A percentile compares a stretch with the other conserved stretches of the same genome.
Conservation (phyloP, 1,140 invertebrate species). For the Sminthurides bifidus region DNA sequence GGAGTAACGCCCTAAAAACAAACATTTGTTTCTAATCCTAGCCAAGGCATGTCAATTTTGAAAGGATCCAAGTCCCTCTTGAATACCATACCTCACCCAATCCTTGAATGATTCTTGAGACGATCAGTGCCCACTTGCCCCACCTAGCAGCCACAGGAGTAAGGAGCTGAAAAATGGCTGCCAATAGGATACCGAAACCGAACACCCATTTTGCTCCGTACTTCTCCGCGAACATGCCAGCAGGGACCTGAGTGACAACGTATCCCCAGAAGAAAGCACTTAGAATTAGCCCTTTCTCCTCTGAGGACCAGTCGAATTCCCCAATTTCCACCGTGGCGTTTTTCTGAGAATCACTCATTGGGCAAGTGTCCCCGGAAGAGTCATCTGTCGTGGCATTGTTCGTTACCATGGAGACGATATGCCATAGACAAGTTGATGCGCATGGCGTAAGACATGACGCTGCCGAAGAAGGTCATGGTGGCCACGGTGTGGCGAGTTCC, state of each 20-base stretch:
- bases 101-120: slow-evolving; percentile 71
- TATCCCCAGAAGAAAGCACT: slow-evolving; percentile 52
- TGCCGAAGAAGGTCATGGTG: slow-evolving; percentile 50
- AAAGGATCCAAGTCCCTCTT: not conserved
- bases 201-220: slow-evolving; percentile 73
- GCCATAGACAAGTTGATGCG: slow-evolving; percentile 81
- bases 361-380: too few species aligned
- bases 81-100: slow-evolving; percentile 65
- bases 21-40: slow-evolving; percentile 6
- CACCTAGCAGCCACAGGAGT: slow-evolving; percentile 32
- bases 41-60: not conserved
- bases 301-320: slow-evolving; percentile 54
- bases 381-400: too few species aligned
- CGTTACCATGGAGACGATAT: too few species aligned
- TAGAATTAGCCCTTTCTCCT: slow-evolving; percentile 52
- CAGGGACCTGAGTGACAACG: slow-evolving; percentile 58
- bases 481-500: slow-evolving; percentile 16
- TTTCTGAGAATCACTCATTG: too few species aligned
- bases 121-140: slow-evolving; percentile 42
- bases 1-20: slow-evolving; percentile 32
- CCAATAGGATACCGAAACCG: slow-evolving; percentile 70
- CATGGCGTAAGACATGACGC: slow-evolving; percentile 73
- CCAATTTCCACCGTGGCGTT: too few species aligned
- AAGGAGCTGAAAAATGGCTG: slow-evolving; percentile 51
- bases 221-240: slow-evolving; percentile 71